These are phyloP conservation scores for Fistularia tabacaria DNA, from an alignment of 2,797 vertebrate genomes.

Conservation along the genomic window DNA sequence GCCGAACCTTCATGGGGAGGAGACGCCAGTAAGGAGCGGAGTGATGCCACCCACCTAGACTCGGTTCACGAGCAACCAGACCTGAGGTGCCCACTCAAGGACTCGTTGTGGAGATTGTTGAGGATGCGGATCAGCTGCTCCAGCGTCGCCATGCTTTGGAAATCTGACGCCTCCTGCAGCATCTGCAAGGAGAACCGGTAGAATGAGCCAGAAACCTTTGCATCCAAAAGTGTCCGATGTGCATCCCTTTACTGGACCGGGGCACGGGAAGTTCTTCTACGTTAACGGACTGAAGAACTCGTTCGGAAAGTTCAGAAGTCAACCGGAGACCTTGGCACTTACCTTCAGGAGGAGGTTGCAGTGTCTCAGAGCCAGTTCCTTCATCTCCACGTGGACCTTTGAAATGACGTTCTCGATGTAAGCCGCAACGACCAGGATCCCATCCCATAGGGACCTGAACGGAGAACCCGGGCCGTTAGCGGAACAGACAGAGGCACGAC, in stretches of 20 bases:
- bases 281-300: neutral
- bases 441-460: constrained; percentile 64
- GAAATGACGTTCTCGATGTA: constrained; percentile 70
- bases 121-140: constrained; percentile 71
- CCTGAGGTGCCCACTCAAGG: constrained; percentile 63
- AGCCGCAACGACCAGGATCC: constrained; percentile 60
- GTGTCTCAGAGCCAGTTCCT: constrained; percentile 61
- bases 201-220: too few species aligned
- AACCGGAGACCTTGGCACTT: constrained; percentile 12
- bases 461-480: accelerated
- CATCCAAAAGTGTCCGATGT: too few species aligned
- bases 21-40: neutral
- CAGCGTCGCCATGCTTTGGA: constrained; percentile 50
- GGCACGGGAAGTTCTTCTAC: too few species aligned
- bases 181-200: constrained; percentile 45
- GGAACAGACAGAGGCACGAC: neutral
- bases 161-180: constrained; percentile 62
- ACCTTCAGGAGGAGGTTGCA: constrained; percentile 66
- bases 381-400: constrained; percentile 40
- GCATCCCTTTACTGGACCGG: too few species aligned
- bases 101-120: constrained; percentile 62
- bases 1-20: constrained; percentile 55
- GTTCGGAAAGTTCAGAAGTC: neutral
- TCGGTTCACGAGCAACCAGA: constrained; percentile 17
- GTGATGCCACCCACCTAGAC: neutral